Evolutionary conservation across 2,113 vertebrate species (phyloP).

Genomic region (Callaeas wilsoni): DNA sequence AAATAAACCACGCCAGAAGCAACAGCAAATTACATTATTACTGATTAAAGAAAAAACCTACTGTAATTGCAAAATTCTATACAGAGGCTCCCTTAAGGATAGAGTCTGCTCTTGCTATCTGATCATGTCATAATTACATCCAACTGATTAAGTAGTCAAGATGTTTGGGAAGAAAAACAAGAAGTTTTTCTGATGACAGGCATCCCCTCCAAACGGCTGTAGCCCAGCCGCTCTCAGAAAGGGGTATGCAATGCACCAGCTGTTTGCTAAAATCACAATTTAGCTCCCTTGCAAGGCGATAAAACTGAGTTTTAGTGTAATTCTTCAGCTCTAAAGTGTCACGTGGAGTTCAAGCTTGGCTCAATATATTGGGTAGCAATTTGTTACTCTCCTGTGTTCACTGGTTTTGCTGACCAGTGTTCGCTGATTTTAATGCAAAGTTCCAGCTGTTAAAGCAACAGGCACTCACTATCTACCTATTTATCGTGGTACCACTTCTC

Average conservation of each 20-base stretch:
- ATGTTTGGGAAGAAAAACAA: not conserved
- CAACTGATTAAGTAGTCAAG: not conserved
- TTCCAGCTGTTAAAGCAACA: not conserved
- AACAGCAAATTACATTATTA: not conserved
- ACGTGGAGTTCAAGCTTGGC: not conserved
- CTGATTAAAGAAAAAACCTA: not conserved
- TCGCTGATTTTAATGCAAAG: not conserved
- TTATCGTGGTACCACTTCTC: not conserved
- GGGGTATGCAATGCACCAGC: not conserved
- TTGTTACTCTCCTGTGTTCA: not conserved
- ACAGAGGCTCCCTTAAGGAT: not conserved
- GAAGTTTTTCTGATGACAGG: not conserved
- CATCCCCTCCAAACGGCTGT: not conserved
- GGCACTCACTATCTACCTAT: not conserved
- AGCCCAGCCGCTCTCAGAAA: not conserved
- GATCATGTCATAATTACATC: not conserved
- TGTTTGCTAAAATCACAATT: not conserved
- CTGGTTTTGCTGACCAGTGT: not conserved
- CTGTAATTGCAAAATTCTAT: not conserved
- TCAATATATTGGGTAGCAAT: rapidly evolving
- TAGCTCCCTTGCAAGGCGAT: not conserved
- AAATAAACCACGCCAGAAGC: not conserved
- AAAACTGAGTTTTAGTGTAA: not conserved
- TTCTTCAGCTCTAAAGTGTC: not conserved
- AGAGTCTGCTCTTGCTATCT: not conserved